Evolutionary conservation across 2,888 invertebrate species (phyloP).

Genomic region (Stenurella melanura): DNA sequence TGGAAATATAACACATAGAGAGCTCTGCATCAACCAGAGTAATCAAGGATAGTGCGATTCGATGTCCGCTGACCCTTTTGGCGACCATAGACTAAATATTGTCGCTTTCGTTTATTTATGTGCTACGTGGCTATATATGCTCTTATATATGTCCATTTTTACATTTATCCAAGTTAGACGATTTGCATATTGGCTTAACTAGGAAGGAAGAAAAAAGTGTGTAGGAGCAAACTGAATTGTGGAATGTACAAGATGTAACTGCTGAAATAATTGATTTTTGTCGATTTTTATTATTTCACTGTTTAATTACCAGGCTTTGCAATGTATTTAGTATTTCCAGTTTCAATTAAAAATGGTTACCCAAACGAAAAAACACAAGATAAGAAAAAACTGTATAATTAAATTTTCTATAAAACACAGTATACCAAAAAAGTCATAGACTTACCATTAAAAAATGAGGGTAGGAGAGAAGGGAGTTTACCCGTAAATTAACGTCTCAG

Average conservation of each 20-base stretch:
- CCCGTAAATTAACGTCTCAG: no score
- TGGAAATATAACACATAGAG: slow-evolving; percentile 37
- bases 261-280: no score
- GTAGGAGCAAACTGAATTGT: background rate
- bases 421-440: no score
- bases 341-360: no score
- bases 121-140: slow-evolving; percentile 3
- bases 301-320: no score
- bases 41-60: slow-evolving; percentile 70
- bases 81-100: slow-evolving; percentile 33
- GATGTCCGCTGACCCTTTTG: slow-evolving; percentile 65
- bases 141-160: background rate
- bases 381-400: no score
- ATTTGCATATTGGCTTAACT: slow-evolving; percentile 15
- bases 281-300: no score
- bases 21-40: slow-evolving; percentile 53
- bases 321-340: no score
- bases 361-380: no score
- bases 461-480: no score
- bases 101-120: slow-evolving; percentile 35
- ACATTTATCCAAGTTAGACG: background rate
- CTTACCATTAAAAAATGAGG: no score
- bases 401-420: no score
- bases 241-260: background rate
- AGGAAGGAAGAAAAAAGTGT: background rate